Conservation (phyloP, 2,888 invertebrate species). For the Mimumesa dahlbomi region DNA sequence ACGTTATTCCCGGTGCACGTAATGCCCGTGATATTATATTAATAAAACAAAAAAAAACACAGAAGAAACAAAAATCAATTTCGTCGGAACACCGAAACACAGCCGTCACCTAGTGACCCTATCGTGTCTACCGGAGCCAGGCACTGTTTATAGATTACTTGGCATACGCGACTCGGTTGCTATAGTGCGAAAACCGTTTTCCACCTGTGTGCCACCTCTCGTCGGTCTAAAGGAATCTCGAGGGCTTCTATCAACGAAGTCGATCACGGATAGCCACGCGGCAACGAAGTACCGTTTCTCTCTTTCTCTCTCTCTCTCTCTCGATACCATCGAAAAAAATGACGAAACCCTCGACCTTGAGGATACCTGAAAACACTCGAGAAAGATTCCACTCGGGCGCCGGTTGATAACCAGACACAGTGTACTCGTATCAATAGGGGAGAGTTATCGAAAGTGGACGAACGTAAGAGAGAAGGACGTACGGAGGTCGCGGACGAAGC, state of each 20-base stretch:
- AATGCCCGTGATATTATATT: too few species aligned
- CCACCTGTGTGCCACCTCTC: constrained; percentile 50
- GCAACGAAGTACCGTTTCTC: constrained; percentile 24
- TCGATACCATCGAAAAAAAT: constrained; percentile 41
- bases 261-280: constrained; percentile 44
- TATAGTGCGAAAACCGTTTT: constrained; percentile 57
- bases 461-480: not conserved
- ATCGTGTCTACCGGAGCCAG: constrained; percentile 73
- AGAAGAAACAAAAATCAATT: constrained; percentile 4
- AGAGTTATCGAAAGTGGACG: not conserved
- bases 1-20: not conserved
- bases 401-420: constrained; percentile 41
- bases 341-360: constrained; percentile 41
- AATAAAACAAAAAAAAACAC: too few species aligned
- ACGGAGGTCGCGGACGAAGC: not conserved
- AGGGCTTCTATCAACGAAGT: constrained; percentile 48
- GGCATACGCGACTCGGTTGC: constrained; percentile 61
- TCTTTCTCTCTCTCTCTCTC: too few species aligned
- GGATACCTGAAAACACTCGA: constrained; percentile 36
- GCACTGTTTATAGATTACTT: constrained; percentile 76
- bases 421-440: too few species aligned
- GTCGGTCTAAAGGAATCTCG: constrained; percentile 38
- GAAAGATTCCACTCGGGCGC: constrained; percentile 29
- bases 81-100: not conserved
- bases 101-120: constrained; percentile 75